A percentile compares a stretch with the other conserved stretches of the same genome.
Conservation (phyloP, 1,140 invertebrate species). For the Acromyrmex charruanus region DNA sequence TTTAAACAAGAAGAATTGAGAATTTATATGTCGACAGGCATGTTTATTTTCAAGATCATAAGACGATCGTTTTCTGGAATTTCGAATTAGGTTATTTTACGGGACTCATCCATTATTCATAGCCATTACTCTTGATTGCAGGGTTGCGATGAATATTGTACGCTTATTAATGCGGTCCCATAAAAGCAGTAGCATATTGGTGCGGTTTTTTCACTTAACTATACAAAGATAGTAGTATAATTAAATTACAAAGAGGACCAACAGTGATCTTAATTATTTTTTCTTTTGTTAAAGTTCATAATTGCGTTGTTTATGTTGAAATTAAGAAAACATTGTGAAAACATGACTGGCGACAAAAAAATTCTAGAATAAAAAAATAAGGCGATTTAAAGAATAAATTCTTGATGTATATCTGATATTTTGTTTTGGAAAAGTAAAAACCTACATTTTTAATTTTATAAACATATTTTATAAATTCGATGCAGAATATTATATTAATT, state of each 20-base stretch:
- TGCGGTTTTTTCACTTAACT: background rate
- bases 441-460: background rate
- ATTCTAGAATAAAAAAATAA: background rate
- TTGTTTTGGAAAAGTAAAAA: background rate
- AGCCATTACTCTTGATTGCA: conserved; percentile 55
- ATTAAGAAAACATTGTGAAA: conserved; percentile 28
- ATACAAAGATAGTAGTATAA: conserved; percentile 6
- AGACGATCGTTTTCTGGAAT: conserved; percentile 47
- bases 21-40: background rate
- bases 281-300: conserved; percentile 12
- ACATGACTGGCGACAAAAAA: background rate
- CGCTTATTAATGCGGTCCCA: conserved; percentile 43
- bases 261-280: background rate
- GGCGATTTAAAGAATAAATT: background rate
- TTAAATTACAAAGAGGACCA: background rate
- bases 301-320: background rate
- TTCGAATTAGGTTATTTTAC: conserved; percentile 24
- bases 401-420: background rate
- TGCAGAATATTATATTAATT: background rate
- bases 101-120: conserved; percentile 55
- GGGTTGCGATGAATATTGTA: conserved; percentile 58
- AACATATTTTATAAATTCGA: conserved; percentile 9
- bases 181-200: conserved; percentile 44
- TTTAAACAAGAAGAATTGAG: background rate
- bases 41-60: conserved; percentile 37